phyloP scores from a whole-genome alignment of 2,888 invertebrate genomes.

The Branchipolynoe longqiensis region DNA sequence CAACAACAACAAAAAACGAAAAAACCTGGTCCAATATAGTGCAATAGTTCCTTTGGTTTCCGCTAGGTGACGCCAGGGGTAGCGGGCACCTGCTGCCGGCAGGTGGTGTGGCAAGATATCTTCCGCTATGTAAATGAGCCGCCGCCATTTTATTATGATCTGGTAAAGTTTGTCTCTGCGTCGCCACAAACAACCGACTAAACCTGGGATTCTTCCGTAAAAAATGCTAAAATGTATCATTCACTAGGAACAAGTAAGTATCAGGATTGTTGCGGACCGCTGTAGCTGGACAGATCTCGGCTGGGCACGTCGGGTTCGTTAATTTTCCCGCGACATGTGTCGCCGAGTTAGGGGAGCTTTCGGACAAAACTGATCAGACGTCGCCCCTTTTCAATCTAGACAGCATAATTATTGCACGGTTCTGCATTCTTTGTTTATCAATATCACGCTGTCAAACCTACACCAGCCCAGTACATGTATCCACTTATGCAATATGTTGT shows the following conservation, averaged over 20 bases:
- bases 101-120: not conserved
- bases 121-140: not conserved
- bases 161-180: constrained; percentile 20
- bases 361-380: too few relatives aligned
- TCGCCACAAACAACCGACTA: constrained; percentile 27
- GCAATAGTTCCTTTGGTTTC: too few relatives aligned
- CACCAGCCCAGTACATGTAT: too few relatives aligned
- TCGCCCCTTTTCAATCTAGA: too few relatives aligned
- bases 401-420: too few relatives aligned
- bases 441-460: too few relatives aligned
- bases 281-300: not conserved
- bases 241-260: constrained; percentile 55
- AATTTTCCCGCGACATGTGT: not conserved
- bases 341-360: too few relatives aligned
- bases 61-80: not conserved
- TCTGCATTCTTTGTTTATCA: too few relatives aligned
- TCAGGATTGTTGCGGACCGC: not conserved
- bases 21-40: too few relatives aligned
- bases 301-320: not conserved
- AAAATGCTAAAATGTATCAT: constrained; percentile 57
- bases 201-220: constrained; percentile 7
- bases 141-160: constrained; percentile 40
- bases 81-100: not conserved
- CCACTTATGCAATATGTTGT: too few relatives aligned
- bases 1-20: too few relatives aligned